Percentiles rank a stretch among this genome's conserved stretches.
Evolutionary conservation across 2,888 invertebrate species (phyloP).

Genomic region (Cenopis cana): DNA sequence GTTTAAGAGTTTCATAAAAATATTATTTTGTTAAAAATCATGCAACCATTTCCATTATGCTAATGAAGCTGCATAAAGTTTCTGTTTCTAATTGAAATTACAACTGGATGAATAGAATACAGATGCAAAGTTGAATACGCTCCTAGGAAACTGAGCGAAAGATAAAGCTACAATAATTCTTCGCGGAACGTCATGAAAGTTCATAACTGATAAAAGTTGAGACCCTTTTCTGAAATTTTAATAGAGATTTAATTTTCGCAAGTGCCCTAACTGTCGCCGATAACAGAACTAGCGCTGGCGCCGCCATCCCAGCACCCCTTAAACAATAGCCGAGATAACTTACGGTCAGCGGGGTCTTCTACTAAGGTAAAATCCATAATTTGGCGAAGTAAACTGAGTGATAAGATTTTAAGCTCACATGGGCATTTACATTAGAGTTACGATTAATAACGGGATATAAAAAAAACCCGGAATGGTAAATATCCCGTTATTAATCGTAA

Average conservation of each 20-base stretch:
- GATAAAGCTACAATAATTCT: constrained; percentile 84
- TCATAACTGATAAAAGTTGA: constrained; percentile 83
- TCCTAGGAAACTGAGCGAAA: constrained; percentile 66
- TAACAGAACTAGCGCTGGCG: constrained; percentile 61
- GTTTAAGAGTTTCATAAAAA: constrained; percentile 52
- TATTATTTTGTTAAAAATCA: constrained; percentile 20
- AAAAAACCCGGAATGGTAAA: no score
- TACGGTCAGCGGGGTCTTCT: constrained; percentile 12
- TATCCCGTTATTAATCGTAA: no score
- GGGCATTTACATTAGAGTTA: no score
- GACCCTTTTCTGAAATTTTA: constrained; percentile 81
- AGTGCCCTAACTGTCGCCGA: constrained; percentile 64
- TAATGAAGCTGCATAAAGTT: constrained; percentile 41
- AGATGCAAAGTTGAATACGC: constrained; percentile 64
- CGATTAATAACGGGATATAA: no score
- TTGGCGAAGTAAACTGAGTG: no score
- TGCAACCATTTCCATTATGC: constrained; percentile 40
- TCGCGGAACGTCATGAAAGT: constrained; percentile 82
- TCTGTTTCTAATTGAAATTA: constrained; percentile 69
- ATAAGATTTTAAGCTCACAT: no score
- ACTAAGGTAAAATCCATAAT: no score
- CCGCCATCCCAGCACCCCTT: constrained; percentile 47
- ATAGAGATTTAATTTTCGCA: constrained; percentile 81
- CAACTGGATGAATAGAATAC: constrained; percentile 65
- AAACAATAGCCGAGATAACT: constrained; percentile 42